Evolutionary conservation across 2,797 vertebrate species (phyloP).

Genomic region (Myotis planiceps): DNA sequence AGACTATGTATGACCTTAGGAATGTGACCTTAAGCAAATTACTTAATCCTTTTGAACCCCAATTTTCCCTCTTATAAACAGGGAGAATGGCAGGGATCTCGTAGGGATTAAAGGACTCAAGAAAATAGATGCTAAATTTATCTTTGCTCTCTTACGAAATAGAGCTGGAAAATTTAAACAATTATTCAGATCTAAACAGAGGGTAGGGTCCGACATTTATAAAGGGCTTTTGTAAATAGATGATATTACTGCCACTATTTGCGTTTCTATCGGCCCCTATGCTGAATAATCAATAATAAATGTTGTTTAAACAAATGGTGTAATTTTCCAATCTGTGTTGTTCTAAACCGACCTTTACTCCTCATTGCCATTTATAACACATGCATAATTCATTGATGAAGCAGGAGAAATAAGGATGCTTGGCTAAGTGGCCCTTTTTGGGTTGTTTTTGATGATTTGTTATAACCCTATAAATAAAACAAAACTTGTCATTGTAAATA

Average conservation of each 20-base stretch:
- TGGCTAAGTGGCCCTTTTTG: slow-evolving; percentile 74
- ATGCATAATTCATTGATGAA: slow-evolving; percentile 79
- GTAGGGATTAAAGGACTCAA: not conserved
- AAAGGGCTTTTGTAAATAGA: slow-evolving; percentile 50
- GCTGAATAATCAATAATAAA: slow-evolving; percentile 80
- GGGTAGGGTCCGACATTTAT: slow-evolving; percentile 34
- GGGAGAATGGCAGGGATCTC: not conserved
- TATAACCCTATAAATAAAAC: slow-evolving; percentile 82
- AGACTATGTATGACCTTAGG: not conserved
- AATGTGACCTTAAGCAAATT: not conserved
- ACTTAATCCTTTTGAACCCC: not conserved
- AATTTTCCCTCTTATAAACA: not conserved
- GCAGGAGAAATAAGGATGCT: slow-evolving; percentile 62
- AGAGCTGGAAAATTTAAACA: slow-evolving; percentile 1
- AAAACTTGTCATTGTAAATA: slow-evolving; percentile 76
- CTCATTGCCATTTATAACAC: slow-evolving; percentile 62
- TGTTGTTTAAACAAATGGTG: slow-evolving; percentile 75
- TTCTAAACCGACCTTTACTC: slow-evolving; percentile 73
- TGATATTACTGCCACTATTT: slow-evolving; percentile 67
- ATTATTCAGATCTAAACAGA: slow-evolving; percentile 45
- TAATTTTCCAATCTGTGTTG: slow-evolving; percentile 73
- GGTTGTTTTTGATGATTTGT: slow-evolving; percentile 74
- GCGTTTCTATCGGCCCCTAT: slow-evolving; percentile 60
- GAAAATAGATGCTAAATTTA: not conserved
- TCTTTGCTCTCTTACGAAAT: not conserved